Base-by-base conservation (phyloP, 2,888 invertebrate species). In the Tinea semifulvella region DNA sequence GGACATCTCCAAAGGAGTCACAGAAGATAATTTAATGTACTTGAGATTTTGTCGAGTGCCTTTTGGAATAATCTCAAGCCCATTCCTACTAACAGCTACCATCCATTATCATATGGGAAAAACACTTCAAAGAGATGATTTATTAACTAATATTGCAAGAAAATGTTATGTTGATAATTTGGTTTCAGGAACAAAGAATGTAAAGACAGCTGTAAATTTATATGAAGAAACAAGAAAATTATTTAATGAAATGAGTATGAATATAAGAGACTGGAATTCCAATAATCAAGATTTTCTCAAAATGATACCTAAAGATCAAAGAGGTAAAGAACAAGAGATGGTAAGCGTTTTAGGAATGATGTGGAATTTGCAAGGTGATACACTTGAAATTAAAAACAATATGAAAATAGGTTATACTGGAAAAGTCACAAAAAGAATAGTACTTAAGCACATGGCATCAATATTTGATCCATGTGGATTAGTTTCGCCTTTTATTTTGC, bases 21-120 rank as follows among this genome's bases (percentile, higher is more conserved):
- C 11, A n/a, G 19, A 27, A 28, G 31, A 40, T 1, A 45, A 45
- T 26, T 8, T 45, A 1, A n/a, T 31, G 44, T 42, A 49, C 11
- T 43, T 50, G 1, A 42, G 51, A 18, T 53, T 52, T 43, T 43
- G 44, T n/a, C 13, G 50, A 1, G 48, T 52, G 1, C 50, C 49
- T 3, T 53, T 53, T 25, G 50, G 50, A 0, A 17, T 51, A 2
- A 48, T 53, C 14, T 49, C 49, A 1, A 52, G 51, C 27, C 51
- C 52, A 18, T 51, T 54, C 25, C 13, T 54, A 4, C 17, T 51
- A n/a, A 47, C 43, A 8, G 49, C 52, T 10, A 50, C 51, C 0
- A 49, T 53, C 1, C 31, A 39, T 17, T 42, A 48, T 43, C 49
- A 52, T 26, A 16, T 51, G 6, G 8, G 25, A 5, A 22, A 22